Evolutionary conservation across 2,113 vertebrate species (phyloP), one percentile per base, ranked within the genome.

Genomic region (Colinus virginianus): DNA sequence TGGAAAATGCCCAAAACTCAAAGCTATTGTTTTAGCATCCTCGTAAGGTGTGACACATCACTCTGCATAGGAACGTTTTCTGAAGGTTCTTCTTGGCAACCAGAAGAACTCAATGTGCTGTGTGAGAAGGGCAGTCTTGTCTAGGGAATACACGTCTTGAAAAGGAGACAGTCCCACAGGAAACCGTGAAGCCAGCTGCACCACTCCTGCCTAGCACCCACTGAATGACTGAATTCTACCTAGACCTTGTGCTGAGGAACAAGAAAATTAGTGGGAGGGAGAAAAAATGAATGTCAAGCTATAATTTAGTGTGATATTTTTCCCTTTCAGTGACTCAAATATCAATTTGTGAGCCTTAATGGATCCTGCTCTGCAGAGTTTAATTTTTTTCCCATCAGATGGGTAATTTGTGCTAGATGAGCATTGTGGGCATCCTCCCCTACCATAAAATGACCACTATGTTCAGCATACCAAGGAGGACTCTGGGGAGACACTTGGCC

Each of bases 101-200:
- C 56, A 75, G 34, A 67, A 51, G 63, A 20, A 9, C 70, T 45
- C 26, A 71, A 89, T 16, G 2, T 16, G 5, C 72, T 61, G 38
- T 43, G 70, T 75, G 46, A 46, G 67, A 59, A 18, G 1, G 5
- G 26, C 22, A 63, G 5, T 14, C 79, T 63, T 14, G 19, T 78
- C 26, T 88, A 25, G 42, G 68, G 25, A 74, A 26, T 5, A 38
- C 0, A 2, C 25, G 22, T 17, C 18, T 71, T 30, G 43, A 71
- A 53, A 82, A 48, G 10, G 55, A 92, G 21, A 53, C 36, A 28
- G 51, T 49, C 51, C 6, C 26, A 7, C 34, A 77, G 43, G 12
- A 26, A 34, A 17, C 22, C 55, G 30, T 3, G 17, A 71, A 75
- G 43, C n/a, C 67, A 30, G 51, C 84, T 12, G 59, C 0, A 0